Conservation (phyloP, 1,140 invertebrate species). For the Metopolophium dirhodum region DNA sequence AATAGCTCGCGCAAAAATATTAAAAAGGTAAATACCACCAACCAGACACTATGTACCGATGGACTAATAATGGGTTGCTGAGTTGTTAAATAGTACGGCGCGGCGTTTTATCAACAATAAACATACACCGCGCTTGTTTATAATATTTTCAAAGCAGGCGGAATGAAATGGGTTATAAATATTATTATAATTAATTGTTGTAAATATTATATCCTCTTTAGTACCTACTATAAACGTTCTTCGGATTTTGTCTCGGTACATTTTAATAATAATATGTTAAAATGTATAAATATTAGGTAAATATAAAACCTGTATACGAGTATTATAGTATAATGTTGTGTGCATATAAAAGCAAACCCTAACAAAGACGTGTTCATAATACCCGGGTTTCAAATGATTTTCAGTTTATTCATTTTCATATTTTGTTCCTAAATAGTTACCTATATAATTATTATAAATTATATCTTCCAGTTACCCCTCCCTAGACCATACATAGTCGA, state of each 20-base stretch:
- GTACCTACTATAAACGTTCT: not conserved
- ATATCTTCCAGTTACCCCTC: not conserved
- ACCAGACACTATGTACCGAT: not conserved
- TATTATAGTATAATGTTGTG: not conserved
- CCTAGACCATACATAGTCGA: not conserved
- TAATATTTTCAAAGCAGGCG: not conserved
- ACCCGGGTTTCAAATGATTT: not conserved
- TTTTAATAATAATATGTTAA: not conserved
- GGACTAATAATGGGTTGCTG: not conserved
- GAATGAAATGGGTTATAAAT: not conserved
- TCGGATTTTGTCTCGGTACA: not conserved
- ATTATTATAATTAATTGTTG: not conserved
- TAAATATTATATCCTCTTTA: not conserved
- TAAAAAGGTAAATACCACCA: not conserved
- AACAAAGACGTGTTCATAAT: not conserved
- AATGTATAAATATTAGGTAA: not conserved
- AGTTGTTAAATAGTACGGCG: not conserved
- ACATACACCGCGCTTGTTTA: not conserved
- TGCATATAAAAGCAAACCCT: not conserved
- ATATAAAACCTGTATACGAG: too few species aligned
- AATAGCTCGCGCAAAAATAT: not conserved
- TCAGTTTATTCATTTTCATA: not conserved
- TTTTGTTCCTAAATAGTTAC: not conserved
- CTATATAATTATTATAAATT: not conserved
- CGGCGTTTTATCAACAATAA: not conserved